Evolutionary conservation across 2,113 vertebrate species (phyloP).

Genomic region (Nycticebus coucang): DNA sequence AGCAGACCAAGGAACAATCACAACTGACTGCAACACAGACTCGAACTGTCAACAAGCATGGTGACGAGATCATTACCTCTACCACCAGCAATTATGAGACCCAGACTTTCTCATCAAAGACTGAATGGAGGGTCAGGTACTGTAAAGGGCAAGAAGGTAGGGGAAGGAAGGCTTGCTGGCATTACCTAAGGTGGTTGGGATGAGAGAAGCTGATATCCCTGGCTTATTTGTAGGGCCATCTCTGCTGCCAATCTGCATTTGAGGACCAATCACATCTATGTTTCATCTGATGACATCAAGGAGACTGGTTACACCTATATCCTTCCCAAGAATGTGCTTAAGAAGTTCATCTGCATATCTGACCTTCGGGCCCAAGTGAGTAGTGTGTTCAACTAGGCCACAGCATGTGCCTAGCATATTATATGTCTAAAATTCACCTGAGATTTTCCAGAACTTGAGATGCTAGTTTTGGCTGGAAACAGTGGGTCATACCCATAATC

Average conservation of each 20-base stretch:
- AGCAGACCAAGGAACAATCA: constrained; percentile 99
- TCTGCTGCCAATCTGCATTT: constrained; percentile 98
- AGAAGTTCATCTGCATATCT: constrained; percentile 99
- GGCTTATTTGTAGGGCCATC: constrained; percentile 90
- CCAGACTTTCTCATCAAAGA: constrained; percentile 99
- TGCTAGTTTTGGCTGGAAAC: not conserved
- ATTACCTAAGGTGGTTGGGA: not conserved
- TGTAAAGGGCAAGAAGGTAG: not conserved
- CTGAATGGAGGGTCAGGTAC: constrained; percentile 98
- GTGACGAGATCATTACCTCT: constrained; percentile 99
- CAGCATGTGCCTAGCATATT: not conserved
- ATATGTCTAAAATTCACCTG: not conserved
- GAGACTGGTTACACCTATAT: constrained; percentile 99
- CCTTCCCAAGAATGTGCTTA: constrained; percentile 98
- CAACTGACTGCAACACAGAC: constrained; percentile 99
- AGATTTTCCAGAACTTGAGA: not conserved
- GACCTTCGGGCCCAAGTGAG: constrained; percentile 96
- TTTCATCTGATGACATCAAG: constrained; percentile 99
- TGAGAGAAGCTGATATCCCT: not conserved
- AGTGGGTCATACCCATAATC: too few relatives aligned
- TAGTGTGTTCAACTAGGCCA: not conserved
- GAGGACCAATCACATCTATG: constrained; percentile 98
- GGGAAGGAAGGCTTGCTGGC: not conserved
- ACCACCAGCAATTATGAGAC: constrained; percentile 99
- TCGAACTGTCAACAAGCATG: constrained; percentile 98